These are phyloP conservation scores for Argya squamiceps DNA, from an alignment of 2,797 vertebrate species.

Conservation along the genomic window DNA sequence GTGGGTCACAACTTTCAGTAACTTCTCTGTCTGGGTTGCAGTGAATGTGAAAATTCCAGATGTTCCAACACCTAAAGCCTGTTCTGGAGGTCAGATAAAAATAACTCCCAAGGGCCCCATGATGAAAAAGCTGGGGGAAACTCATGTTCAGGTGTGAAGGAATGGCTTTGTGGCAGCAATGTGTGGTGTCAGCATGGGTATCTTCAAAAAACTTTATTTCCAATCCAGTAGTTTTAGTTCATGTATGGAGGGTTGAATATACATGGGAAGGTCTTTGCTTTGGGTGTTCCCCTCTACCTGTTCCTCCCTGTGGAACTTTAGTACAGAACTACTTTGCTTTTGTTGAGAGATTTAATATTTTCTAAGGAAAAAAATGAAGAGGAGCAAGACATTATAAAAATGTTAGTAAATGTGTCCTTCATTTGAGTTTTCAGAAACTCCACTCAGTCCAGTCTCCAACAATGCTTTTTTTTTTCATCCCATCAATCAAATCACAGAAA, in stretches of 20 bases:
- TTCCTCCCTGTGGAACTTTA: neutral
- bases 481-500: neutral
- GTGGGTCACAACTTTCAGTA: neutral
- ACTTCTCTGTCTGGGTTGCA: neutral
- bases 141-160: neutral
- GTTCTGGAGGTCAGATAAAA: neutral
- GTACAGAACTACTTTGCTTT: neutral
- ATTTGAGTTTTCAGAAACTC: neutral
- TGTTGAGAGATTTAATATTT: neutral
- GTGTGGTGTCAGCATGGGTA: neutral
- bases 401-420: neutral
- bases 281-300: neutral
- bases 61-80: neutral
- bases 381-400: neutral
- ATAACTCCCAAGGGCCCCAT: neutral
- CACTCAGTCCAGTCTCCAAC: neutral
- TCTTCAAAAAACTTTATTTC: accelerated
- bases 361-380: neutral
- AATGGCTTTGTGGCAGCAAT: neutral
- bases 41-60: neutral
- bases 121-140: neutral
- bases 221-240: neutral
- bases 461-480: neutral
- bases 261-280: neutral
- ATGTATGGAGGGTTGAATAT: neutral